Evolutionary conservation across 2,888 invertebrate genomes (phyloP), one percentile per base, ranked within the genome.

Genomic region (Ptychoptera contaminata): DNA sequence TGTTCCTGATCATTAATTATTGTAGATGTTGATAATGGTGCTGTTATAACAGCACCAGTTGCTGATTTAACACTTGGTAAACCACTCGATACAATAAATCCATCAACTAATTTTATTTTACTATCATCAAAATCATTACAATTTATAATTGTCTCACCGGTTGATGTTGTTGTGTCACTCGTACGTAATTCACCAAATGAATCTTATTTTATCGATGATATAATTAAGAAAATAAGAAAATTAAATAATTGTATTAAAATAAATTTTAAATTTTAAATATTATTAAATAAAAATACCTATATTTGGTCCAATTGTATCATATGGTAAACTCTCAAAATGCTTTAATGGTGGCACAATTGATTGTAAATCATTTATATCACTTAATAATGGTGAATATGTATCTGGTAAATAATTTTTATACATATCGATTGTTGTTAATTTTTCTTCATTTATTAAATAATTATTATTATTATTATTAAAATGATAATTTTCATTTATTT

Each of bases 291-390:
- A 12, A 30, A 15, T 35, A 63, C 63, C 55, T 40, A 54, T 52
- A 50, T 52, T 58, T 40, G 51, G 48, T 12, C 54, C 57, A 53
- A 63, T 55, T 42, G 62, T 58, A 37, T 65, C 61, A 23, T 58
- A 54, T 14, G 61, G 50, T 16, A 66, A 54, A 54, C 65, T 66
- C 52, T 66, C 66, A 48, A 66, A 66, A 50, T 66, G 64, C 2
- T 63, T 61, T 8, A 66, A 46, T 2, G 66, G 63, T 5, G 66
- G 66, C 16, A 59, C 58, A 30, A 50, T 55, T 1, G 62, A 58
- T 50, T 65, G 63, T 38, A 65, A 50, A 41, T 65, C 64, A 15
- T 44, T 45, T 15, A 50, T 11, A 9, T 40, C 40, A 40, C 9
- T 40, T 9, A 40, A 40, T 5, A 40, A 10, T 30, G 29, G 30